Evolutionary conservation across 2,113 vertebrate genomes (phyloP).

Genomic region (Dicaeum eximium): DNA sequence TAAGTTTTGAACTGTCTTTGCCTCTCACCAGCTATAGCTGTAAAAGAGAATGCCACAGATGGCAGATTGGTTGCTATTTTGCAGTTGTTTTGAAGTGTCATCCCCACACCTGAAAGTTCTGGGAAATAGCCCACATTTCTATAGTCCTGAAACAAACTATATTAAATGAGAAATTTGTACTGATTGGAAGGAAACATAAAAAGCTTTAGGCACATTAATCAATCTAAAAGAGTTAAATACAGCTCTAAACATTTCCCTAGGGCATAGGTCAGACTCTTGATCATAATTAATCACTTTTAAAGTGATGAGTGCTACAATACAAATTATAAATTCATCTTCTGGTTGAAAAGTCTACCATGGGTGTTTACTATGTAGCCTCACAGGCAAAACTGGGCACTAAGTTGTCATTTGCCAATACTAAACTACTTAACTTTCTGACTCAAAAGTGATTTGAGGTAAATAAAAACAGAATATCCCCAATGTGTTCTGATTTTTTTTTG

Average conservation of each 20-base stretch:
- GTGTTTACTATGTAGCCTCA: not conserved
- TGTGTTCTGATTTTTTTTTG: conserved; percentile 3
- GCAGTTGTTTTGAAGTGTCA: not conserved
- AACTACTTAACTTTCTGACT: not conserved
- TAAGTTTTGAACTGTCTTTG: not conserved
- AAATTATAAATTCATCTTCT: not conserved
- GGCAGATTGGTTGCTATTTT: not conserved
- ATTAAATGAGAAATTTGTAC: not conserved
- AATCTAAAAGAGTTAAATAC: not conserved
- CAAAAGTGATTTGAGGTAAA: not conserved
- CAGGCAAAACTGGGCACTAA: not conserved
- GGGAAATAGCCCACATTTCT: not conserved
- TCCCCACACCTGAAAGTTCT: not conserved
- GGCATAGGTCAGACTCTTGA: not conserved
- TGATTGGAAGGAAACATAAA: not conserved
- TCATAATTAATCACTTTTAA: not conserved
- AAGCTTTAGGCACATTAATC: not conserved
- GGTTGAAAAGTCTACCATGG: not conserved
- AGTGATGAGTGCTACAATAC: not conserved
- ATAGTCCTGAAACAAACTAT: not conserved
- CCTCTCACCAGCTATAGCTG: not conserved
- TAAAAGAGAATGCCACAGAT: not conserved
- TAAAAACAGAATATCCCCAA: not conserved
- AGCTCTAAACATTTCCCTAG: not conserved
- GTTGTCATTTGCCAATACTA: not conserved